These are phyloP conservation scores for Mesocricetus auratus DNA, from an alignment of 2,113 vertebrate species.

Conservation along the genomic window DNA sequence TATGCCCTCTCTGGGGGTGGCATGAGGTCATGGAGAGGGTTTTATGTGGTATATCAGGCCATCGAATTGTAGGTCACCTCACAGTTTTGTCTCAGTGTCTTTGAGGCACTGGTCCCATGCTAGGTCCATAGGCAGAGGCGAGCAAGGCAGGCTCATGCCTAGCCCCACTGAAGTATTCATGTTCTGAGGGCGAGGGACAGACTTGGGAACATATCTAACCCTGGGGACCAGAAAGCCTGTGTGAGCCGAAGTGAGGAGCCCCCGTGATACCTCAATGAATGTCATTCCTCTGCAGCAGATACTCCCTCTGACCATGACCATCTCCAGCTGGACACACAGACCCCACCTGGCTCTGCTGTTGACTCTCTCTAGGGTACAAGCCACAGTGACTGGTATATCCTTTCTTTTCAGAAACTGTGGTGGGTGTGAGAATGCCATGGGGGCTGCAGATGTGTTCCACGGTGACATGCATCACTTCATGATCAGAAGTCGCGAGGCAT, in stretches of 20 bases:
- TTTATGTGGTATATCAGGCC: background rate
- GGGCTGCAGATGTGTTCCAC: background rate
- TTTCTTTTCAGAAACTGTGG: background rate
- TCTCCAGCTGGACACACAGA: background rate
- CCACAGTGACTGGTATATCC: background rate
- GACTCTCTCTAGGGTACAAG: no score
- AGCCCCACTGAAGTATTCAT: background rate
- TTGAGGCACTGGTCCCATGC: background rate
- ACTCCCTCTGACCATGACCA: background rate
- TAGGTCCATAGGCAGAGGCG: background rate
- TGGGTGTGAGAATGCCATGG: background rate
- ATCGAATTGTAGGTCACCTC: background rate
- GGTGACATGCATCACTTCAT: rapidly evolving
- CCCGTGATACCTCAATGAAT: background rate
- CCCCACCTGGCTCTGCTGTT: background rate
- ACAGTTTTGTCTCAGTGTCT: background rate
- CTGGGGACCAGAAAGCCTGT: background rate
- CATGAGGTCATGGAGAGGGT: background rate
- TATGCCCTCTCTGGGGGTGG: rapidly evolving
- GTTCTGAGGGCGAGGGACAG: background rate
- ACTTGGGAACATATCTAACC: background rate
- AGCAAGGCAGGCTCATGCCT: background rate
- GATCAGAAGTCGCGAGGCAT: background rate
- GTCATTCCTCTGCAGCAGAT: background rate
- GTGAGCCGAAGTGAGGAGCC: background rate